Percentiles rank a stretch among this genome's conserved stretches.
Evolutionary conservation across 2,797 vertebrate species (phyloP).

Genomic region (Hippocampus kuda): DNA sequence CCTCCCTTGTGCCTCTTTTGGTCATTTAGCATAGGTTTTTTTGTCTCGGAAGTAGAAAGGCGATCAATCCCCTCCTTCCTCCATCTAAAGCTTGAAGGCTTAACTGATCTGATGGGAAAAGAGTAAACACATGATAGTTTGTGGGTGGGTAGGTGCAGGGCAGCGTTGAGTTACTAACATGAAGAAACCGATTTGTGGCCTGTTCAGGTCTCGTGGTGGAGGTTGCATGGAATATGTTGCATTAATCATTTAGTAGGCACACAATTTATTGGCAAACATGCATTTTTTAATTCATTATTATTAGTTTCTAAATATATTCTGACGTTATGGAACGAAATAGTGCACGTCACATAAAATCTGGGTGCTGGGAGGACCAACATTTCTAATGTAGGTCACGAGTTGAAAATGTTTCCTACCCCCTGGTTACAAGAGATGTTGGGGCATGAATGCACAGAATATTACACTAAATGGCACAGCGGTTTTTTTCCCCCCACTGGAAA

Average conservation of each 20-base stretch:
- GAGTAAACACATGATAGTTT: conserved; percentile 13
- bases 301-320: neutral
- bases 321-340: neutral
- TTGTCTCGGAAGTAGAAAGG: conserved; percentile 21
- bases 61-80: conserved; percentile 22
- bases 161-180: conserved; percentile 3
- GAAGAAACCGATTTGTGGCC: neutral
- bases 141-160: conserved; percentile 3
- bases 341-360: too few species aligned
- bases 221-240: neutral
- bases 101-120: conserved; percentile 34
- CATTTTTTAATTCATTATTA: neutral
- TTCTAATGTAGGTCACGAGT: conserved; percentile 16
- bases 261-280: neutral
- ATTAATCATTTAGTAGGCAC: neutral
- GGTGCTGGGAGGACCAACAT: conserved; percentile 18
- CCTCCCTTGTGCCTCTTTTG: conserved; percentile 28
- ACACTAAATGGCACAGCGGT: conserved; percentile 18
- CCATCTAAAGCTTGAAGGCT: conserved; percentile 28
- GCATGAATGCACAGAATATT: conserved; percentile 26
- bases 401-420: neutral
- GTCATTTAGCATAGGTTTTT: conserved; percentile 23
- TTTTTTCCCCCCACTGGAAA: conserved; percentile 35
- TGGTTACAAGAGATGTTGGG: conserved; percentile 45
- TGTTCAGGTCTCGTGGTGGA: neutral